Percentiles rank a stretch among this genome's conserved stretches.
Conservation (phyloP, 2,113 vertebrate genomes). For the Anolis carolinensis region DNA sequence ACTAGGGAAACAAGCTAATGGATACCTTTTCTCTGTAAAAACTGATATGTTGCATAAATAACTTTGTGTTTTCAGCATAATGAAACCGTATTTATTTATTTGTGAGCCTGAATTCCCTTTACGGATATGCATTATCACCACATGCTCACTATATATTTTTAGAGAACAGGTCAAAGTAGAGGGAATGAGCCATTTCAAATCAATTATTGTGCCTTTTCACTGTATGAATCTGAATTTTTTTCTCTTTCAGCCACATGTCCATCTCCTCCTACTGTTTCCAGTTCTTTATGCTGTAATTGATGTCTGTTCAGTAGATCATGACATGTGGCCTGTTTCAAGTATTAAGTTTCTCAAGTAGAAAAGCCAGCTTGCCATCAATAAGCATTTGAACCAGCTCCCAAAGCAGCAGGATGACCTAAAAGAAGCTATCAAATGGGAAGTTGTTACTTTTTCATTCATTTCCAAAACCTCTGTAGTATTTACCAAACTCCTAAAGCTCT, state of each 20-base stretch:
- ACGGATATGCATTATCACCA: conserved; percentile 9
- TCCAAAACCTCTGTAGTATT: not conserved
- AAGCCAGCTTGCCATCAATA: conserved; percentile 45
- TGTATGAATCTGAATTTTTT: conserved; percentile 23
- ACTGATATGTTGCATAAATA: too few relatives aligned
- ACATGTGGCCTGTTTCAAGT: conserved; percentile 44
- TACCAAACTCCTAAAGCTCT: conserved; percentile 25
- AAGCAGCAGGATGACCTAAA: conserved; percentile 47
- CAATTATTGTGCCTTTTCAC: conserved; percentile 30
- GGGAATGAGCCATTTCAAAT: conserved; percentile 23
- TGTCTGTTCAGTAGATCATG: conserved; percentile 57
- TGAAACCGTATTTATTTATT: not conserved
- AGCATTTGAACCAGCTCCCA: conserved; percentile 44
- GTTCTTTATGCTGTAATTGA: conserved; percentile 14
- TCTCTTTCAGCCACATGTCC: conserved; percentile 33
- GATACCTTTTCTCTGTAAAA: not conserved
- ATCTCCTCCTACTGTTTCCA: conserved; percentile 43
- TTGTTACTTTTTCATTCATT: conserved; percentile 28
- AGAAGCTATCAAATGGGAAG: conserved; percentile 41
- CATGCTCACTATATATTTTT: not conserved
- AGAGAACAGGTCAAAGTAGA: conserved; percentile 23
- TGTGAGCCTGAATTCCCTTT: not conserved
- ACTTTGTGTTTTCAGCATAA: not conserved
- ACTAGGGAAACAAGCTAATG: not conserved
- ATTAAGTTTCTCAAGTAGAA: conserved; percentile 38